A percentile compares a stretch with the other conserved stretches of the same genome.
phyloP scores from a whole-genome alignment of 1,140 invertebrate genomes.

The Eurosta solidaginis region DNA sequence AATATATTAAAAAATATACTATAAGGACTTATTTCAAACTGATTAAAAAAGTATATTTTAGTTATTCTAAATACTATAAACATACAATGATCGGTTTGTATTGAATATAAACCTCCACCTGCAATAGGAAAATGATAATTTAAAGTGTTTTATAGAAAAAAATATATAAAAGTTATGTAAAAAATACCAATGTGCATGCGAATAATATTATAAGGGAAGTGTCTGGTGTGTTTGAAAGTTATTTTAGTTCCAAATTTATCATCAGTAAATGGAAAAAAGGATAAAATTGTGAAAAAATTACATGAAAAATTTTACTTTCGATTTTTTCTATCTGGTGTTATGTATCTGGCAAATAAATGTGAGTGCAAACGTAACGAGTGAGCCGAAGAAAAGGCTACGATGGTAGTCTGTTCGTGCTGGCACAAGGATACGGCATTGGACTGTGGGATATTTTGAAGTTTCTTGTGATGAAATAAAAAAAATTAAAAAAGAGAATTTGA shows the following conservation, averaged over 20 bases:
- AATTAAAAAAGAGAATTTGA: too few species aligned
- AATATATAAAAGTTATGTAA: too few species aligned
- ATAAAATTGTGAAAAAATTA: constrained; percentile 9
- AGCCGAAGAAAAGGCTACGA: neutral
- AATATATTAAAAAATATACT: constrained; percentile 34
- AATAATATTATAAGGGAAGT: too few species aligned
- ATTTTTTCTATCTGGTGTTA: constrained; percentile 48
- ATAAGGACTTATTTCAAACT: constrained; percentile 40
- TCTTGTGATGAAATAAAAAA: too few species aligned
- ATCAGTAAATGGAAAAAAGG: constrained; percentile 18
- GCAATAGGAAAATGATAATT: too few species aligned
- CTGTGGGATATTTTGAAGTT: too few species aligned
- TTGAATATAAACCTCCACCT: neutral
- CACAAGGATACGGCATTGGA: neutral
- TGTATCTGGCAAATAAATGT: constrained; percentile 39
- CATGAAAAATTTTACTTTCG: constrained; percentile 42
- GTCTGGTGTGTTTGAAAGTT: neutral
- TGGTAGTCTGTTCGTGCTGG: neutral
- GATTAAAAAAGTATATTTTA: constrained; percentile 29
- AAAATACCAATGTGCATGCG: too few species aligned
- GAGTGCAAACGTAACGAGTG: neutral
- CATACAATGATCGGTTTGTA: constrained; percentile 27
- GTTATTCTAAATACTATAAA: neutral
- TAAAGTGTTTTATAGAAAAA: too few species aligned
- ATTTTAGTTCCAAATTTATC: too few species aligned